These are phyloP conservation scores for Frankliniella fusca DNA, from an alignment of 2,888 invertebrate species.

Conservation along the genomic window DNA sequence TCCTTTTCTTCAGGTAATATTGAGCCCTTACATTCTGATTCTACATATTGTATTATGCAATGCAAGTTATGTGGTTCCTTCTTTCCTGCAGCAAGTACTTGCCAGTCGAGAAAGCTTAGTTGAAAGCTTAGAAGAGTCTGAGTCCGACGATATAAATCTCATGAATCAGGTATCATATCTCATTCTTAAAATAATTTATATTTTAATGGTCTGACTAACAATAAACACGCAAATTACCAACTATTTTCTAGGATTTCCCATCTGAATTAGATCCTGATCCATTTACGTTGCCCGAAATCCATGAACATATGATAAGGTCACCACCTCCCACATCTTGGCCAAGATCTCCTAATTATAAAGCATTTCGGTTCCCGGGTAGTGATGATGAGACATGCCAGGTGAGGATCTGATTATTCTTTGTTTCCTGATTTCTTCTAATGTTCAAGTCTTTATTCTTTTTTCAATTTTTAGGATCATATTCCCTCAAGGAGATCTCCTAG, in stretches of 20 bases:
- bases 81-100: constrained; percentile 59
- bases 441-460: not conserved
- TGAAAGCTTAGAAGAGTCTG: constrained; percentile 67
- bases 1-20: constrained; percentile 69
- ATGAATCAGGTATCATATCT: constrained; percentile 65
- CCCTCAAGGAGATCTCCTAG: not conserved
- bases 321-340: constrained; percentile 78
- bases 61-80: constrained; percentile 17
- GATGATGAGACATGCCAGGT: constrained; percentile 49
- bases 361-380: constrained; percentile 54
- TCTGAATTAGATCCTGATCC: constrained; percentile 62
- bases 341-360: constrained; percentile 53
- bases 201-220: not conserved
- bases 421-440: not conserved
- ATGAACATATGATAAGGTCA: constrained; percentile 76
- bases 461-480: not conserved
- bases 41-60: not conserved
- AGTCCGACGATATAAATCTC: constrained; percentile 70
- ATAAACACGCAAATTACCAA: not conserved
- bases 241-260: constrained; percentile 49
- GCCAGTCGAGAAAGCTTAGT: constrained; percentile 76
- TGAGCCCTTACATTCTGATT: not conserved
- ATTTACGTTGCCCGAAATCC: constrained; percentile 69
- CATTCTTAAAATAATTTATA: not conserved
- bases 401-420: constrained; percentile 14